phyloP scores from a whole-genome alignment of 1,140 invertebrate genomes.

The Dolichoris vasculosae region DNA sequence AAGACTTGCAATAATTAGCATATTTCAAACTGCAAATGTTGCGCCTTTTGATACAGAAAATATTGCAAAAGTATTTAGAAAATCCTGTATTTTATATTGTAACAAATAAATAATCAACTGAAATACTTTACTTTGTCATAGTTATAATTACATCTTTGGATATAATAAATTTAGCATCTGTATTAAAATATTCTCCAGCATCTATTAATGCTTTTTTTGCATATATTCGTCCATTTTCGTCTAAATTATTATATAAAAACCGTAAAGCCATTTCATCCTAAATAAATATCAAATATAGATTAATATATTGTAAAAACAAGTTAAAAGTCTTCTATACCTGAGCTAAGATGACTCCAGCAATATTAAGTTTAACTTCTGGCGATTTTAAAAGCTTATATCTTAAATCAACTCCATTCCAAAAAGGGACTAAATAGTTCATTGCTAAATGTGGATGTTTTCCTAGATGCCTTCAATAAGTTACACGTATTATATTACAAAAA shows the following conservation, averaged over 20 bases:
- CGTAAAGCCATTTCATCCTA: constrained; percentile 49
- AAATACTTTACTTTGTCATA: constrained; percentile 53
- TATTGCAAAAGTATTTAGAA: not conserved
- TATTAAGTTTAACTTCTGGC: constrained; percentile 55
- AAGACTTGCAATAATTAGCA: constrained; percentile 40
- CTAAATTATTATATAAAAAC: constrained; percentile 44
- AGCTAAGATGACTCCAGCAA: constrained; percentile 51
- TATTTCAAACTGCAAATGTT: constrained; percentile 48
- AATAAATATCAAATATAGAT: not conserved
- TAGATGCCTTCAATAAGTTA: constrained; percentile 26
- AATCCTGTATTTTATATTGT: not conserved
- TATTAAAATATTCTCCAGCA: constrained; percentile 43
- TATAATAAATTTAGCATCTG: not conserved
- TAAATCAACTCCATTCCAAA: constrained; percentile 57
- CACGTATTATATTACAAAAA: not conserved
- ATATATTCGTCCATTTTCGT: constrained; percentile 32
- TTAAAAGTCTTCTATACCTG: constrained; percentile 23
- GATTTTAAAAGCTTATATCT: constrained; percentile 48
- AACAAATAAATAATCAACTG: not conserved
- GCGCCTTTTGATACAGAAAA: constrained; percentile 33
- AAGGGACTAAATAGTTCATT: constrained; percentile 53
- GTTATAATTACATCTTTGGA: constrained; percentile 51
- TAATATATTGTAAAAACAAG: not conserved
- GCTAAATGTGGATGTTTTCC: constrained; percentile 29
- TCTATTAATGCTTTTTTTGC: constrained; percentile 27